Conservation (phyloP, 2,113 vertebrate genomes). For the Dipodomys merriami region DNA sequence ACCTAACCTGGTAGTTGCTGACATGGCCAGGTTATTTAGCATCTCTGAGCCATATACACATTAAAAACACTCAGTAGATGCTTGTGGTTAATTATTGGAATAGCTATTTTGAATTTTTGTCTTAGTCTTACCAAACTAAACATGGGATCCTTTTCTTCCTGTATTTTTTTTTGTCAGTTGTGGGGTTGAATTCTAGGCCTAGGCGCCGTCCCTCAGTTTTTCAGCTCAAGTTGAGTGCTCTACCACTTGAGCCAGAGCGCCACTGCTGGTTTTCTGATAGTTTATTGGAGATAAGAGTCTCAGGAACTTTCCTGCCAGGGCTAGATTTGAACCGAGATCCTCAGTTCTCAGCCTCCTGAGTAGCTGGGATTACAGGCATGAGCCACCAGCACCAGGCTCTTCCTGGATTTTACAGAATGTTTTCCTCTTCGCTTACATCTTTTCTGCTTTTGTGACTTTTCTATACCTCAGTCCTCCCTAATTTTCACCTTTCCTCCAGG, state of each 20-base stretch:
- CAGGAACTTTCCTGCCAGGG: too few relatives aligned
- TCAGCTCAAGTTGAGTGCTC: too few relatives aligned
- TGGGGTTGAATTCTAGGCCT: too few relatives aligned
- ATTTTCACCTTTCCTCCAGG: constrained; percentile 18
- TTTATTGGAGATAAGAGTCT: too few relatives aligned
- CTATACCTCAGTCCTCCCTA: neutral
- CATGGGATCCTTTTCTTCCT: neutral
- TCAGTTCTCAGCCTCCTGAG: too few relatives aligned
- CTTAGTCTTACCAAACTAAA: neutral
- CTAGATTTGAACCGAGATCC: too few relatives aligned
- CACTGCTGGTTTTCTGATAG: too few relatives aligned
- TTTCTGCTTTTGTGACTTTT: neutral
- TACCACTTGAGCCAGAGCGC: too few relatives aligned
- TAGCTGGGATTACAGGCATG: too few relatives aligned
- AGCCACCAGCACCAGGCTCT: neutral
- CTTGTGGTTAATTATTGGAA: neutral
- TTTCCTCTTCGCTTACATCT: neutral
- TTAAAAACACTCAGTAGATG: too few relatives aligned
- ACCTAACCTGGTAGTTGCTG: neutral
- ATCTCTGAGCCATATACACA: neutral
- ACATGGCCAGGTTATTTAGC: neutral
- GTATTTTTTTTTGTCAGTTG: neutral
- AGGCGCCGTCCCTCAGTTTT: too few relatives aligned
- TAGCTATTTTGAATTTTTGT: neutral
- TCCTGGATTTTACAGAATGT: neutral